A percentile compares a stretch with the other conserved stretches of the same genome.
Evolutionary conservation across 2,888 invertebrate genomes (phyloP).

Genomic region (Dynastes maya): DNA sequence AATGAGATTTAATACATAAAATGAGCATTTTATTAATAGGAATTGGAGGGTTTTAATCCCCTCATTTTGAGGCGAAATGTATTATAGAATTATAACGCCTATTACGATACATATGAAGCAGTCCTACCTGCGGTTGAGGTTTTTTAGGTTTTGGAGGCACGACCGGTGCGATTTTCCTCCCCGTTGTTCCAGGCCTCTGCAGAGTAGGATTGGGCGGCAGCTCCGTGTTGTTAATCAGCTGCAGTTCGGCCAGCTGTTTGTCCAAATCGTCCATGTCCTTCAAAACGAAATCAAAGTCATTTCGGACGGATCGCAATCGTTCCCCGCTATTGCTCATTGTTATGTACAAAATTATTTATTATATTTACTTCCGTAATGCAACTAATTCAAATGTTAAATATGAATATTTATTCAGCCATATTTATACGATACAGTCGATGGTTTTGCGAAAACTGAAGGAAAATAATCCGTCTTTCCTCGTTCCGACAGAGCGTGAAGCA

Average conservation of each 20-base stretch:
- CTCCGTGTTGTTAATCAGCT: constrained; percentile 74
- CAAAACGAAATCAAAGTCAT: constrained; percentile 41
- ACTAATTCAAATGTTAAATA: too few species aligned
- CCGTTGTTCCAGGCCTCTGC: constrained; percentile 67
- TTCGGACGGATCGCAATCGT: not conserved
- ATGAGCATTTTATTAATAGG: too few species aligned
- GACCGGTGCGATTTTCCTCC: constrained; percentile 82
- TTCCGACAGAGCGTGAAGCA: not conserved
- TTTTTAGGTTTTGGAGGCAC: constrained; percentile 88
- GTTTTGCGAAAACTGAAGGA: not conserved
- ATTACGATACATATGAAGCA: not conserved
- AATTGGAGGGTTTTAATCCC: not conserved
- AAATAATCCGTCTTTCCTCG: not conserved
- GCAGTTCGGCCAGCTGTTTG: constrained; percentile 80
- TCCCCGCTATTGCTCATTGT: not conserved
- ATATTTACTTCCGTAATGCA: too few species aligned
- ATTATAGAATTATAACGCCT: not conserved
- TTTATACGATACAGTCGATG: not conserved
- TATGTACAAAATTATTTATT: too few species aligned
- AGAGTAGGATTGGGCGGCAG: constrained; percentile 64
- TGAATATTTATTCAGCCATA: too few species aligned
- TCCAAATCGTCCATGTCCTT: constrained; percentile 77
- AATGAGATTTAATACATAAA: too few species aligned
- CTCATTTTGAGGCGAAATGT: not conserved
- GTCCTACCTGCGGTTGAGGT: constrained; percentile 73